Percentiles rank a stretch among this genome's conserved stretches.
Conservation (phyloP, 1,140 invertebrate species). For the Platyura marginata region DNA sequence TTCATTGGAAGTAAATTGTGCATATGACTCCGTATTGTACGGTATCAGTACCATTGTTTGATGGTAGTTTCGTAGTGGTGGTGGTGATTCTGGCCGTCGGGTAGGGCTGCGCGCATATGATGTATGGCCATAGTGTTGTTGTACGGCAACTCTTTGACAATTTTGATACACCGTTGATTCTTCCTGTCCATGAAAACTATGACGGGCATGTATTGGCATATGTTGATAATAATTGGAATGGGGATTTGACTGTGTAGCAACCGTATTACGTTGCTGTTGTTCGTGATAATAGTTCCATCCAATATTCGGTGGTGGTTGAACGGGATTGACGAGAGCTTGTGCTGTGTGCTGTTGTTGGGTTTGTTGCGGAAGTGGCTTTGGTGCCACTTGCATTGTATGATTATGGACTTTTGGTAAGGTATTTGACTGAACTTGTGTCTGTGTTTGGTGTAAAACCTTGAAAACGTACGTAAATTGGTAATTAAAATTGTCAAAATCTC, state of each 20-base stretch:
- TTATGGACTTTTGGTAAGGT: slow-evolving; percentile 1
- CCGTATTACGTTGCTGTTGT: not conserved
- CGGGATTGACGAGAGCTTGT: slow-evolving; percentile 20
- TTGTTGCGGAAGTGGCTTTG: slow-evolving; percentile 2
- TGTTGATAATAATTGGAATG: slow-evolving; percentile 29
- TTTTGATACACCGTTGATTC: slow-evolving; percentile 20
- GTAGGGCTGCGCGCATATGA: slow-evolving; percentile 18
- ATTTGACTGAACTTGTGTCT: slow-evolving; percentile 4
- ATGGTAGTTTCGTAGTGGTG: slow-evolving; percentile 39
- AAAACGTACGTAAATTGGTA: too few species aligned
- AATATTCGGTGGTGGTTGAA: not conserved
- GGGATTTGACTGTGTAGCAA: not conserved
- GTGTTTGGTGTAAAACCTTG: not conserved
- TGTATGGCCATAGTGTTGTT: slow-evolving; percentile 19
- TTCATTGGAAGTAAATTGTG: slow-evolving; percentile 21
- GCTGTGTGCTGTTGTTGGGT: slow-evolving; percentile 7
- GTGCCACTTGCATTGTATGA: slow-evolving; percentile 5
- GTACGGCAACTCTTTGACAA: slow-evolving; percentile 17
- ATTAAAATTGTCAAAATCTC: too few species aligned
- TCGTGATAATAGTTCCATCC: not conserved
- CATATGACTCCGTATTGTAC: slow-evolving; percentile 34
- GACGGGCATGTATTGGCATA: slow-evolving; percentile 22
- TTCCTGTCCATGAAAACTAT: slow-evolving; percentile 15
- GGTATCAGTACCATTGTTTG: slow-evolving; percentile 60
- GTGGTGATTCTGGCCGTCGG: slow-evolving; percentile 39